A percentile compares a stretch with the other conserved stretches of the same genome.
Evolutionary conservation across 2,888 invertebrate genomes (phyloP).

Genomic region (Rhogogaster chlorosoma): DNA sequence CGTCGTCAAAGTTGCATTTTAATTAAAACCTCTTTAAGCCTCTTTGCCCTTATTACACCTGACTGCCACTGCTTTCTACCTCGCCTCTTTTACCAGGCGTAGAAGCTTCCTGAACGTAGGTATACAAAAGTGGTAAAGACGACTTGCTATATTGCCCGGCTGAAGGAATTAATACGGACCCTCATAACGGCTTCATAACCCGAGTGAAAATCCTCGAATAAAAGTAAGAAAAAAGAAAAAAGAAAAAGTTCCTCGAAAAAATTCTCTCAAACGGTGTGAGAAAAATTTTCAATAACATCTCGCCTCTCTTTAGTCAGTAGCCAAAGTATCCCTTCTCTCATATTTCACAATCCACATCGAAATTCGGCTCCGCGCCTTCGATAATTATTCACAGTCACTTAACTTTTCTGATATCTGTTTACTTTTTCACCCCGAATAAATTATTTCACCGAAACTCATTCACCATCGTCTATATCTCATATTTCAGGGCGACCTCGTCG

Average conservation of each 20-base stretch:
- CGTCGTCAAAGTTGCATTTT: conserved; percentile 28
- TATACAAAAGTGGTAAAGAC: not conserved
- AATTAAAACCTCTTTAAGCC: conserved; percentile 36
- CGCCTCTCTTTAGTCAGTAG: too few relatives aligned
- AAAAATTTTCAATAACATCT: not conserved
- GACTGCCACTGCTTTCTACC: not conserved
- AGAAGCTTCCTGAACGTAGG: not conserved
- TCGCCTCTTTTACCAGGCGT: not conserved
- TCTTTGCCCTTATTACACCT: conserved; percentile 12
- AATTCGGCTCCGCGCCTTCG: not conserved
- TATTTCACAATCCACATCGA: not conserved
- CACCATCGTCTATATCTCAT: not conserved
- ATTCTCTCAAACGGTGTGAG: not conserved
- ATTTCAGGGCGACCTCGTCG: conserved; percentile 92
- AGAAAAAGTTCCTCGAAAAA: not conserved
- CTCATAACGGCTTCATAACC: not conserved
- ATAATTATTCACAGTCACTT: not conserved
- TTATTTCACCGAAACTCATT: conserved; percentile 16
- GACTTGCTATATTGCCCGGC: not conserved
- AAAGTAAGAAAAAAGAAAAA: not conserved
- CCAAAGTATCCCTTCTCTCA: not conserved
- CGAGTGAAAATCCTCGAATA: not conserved
- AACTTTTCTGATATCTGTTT: conserved; percentile 4
- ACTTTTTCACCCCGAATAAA: not conserved
- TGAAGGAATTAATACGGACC: not conserved